Percentiles rank a stretch among this genome's conserved stretches.
Conservation (phyloP, 2,888 invertebrate genomes). For the Nemapogon koenigi region DNA sequence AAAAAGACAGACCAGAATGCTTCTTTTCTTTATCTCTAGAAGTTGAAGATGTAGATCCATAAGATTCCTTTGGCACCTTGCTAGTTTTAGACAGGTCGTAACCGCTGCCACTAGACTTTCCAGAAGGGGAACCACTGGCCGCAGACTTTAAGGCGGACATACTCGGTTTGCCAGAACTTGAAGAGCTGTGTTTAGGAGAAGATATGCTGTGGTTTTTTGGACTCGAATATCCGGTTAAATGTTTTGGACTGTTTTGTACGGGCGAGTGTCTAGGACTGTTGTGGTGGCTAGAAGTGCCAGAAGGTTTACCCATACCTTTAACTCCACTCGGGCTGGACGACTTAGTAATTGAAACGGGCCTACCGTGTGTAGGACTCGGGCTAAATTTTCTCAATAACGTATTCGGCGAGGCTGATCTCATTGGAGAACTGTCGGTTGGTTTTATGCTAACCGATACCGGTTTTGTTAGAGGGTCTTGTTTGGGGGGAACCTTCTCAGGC, state of each 20-base stretch:
- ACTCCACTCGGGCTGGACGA: constrained; percentile 57
- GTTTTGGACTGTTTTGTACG: constrained; percentile 78
- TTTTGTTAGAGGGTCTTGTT: constrained; percentile 74
- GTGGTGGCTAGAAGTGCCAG: constrained; percentile 62
- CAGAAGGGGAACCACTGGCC: constrained; percentile 71
- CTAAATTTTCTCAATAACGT: constrained; percentile 73
- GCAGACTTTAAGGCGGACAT: constrained; percentile 88
- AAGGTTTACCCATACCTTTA: constrained; percentile 48
- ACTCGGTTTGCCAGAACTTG: constrained; percentile 84
- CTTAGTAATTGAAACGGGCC: constrained; percentile 70
- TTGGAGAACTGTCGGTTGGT: constrained; percentile 68
- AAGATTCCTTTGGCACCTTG: constrained; percentile 58
- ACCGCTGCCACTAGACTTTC: constrained; percentile 61
- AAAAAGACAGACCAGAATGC: constrained; percentile 55
- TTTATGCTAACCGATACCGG: constrained; percentile 78
- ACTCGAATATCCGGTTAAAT: constrained; percentile 73
- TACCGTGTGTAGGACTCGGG: constrained; percentile 73
- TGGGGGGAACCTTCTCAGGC: constrained; percentile 80
- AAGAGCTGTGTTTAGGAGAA: constrained; percentile 79
- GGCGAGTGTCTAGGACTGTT: constrained; percentile 80
- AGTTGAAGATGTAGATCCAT: constrained; percentile 36
- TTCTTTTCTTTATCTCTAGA: constrained; percentile 65
- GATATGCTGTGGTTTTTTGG: constrained; percentile 81
- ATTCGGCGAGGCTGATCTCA: constrained; percentile 71
- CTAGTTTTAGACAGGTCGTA: constrained; percentile 59